phyloP scores from a whole-genome alignment of 1,140 invertebrate genomes.

The Diorhabda sublineata region DNA sequence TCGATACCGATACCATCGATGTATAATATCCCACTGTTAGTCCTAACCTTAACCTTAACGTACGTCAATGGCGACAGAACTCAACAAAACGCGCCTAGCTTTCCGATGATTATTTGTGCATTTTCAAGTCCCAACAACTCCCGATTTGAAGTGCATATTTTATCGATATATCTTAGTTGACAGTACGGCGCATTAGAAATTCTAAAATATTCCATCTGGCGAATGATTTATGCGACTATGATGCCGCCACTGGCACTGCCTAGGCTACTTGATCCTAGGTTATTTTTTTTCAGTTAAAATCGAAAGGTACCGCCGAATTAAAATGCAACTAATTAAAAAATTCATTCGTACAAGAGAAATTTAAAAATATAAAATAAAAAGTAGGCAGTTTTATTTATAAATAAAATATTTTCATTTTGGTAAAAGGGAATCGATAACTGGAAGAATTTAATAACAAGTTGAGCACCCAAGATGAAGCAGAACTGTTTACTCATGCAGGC shows the following conservation, averaged over 20 bases:
- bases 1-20: too few relatives aligned
- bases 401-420: too few relatives aligned
- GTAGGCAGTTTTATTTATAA: too few relatives aligned
- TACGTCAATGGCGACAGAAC: not conserved
- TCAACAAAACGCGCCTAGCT: slow-evolving; percentile 15
- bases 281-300: not conserved
- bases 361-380: too few relatives aligned
- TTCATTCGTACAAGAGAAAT: too few relatives aligned
- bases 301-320: not conserved
- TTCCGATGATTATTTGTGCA: slow-evolving; percentile 21
- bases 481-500: too few relatives aligned
- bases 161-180: slow-evolving; percentile 46
- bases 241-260: slow-evolving; percentile 17
- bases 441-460: too few relatives aligned
- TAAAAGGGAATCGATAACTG: too few relatives aligned
- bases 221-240: slow-evolving; percentile 42
- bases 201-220: slow-evolving; percentile 48
- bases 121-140: slow-evolving; percentile 20
- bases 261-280: not conserved
- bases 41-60: not conserved
- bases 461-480: too few relatives aligned
- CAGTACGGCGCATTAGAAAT: slow-evolving; percentile 45
- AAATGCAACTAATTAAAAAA: too few relatives aligned
- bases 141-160: slow-evolving; percentile 45
- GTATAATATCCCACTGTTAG: too few relatives aligned